Conservation (phyloP, 2,797 vertebrate genomes). For the Oreonectes daqikongensis region DNA sequence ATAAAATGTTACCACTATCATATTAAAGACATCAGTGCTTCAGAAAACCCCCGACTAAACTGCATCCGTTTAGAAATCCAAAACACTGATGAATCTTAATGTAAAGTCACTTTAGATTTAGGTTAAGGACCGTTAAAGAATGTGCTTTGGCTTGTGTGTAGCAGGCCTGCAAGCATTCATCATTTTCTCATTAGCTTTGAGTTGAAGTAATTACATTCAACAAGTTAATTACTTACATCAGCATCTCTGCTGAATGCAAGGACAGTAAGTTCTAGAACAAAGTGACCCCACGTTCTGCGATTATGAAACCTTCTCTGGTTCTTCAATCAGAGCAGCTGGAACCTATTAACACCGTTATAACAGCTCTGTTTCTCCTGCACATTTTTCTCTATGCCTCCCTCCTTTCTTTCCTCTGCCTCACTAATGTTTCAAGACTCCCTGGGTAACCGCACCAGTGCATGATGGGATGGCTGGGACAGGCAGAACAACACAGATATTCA, state of each 20-base stretch:
- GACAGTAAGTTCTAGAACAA: constrained; percentile 15
- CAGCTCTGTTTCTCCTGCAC: constrained; percentile 19
- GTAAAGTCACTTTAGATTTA: constrained; percentile 21
- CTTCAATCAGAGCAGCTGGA: constrained; percentile 40
- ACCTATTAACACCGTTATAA: constrained; percentile 29
- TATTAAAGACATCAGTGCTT: background rate
- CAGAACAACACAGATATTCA: constrained; percentile 4
- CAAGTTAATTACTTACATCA: constrained; percentile 7
- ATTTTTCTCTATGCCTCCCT: constrained; percentile 17
- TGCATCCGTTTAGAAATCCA: background rate
- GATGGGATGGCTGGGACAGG: constrained; percentile 36
- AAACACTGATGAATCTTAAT: background rate
- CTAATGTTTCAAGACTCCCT: constrained; percentile 47
- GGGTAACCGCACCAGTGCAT: constrained; percentile 8
- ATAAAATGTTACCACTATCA: background rate
- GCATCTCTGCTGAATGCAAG: constrained; percentile 12
- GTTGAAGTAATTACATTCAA: constrained; percentile 20
- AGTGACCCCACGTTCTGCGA: constrained; percentile 16
- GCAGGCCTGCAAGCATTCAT: constrained; percentile 31
- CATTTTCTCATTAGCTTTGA: constrained; percentile 28
- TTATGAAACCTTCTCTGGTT: constrained; percentile 41
- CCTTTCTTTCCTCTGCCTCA: constrained; percentile 22
- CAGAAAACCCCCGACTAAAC: background rate
- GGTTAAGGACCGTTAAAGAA: background rate
- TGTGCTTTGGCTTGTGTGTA: constrained; percentile 22